Percentiles rank a stretch among this genome's conserved stretches.
Conservation (phyloP, 2,888 invertebrate genomes). For the Sisyra nigra region DNA sequence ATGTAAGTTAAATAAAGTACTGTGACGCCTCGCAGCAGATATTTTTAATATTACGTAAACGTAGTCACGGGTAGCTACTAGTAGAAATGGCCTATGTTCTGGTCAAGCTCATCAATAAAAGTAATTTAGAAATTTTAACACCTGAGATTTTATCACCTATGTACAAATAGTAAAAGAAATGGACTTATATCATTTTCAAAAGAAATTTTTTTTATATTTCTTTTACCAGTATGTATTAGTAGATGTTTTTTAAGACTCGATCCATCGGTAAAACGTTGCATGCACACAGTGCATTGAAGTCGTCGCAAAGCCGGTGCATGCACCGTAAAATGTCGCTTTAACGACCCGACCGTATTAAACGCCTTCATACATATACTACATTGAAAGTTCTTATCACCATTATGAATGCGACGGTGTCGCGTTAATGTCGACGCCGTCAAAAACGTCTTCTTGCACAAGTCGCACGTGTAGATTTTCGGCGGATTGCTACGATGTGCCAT, state of each 20-base stretch:
- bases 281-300: conserved; percentile 27
- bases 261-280: conserved; percentile 27
- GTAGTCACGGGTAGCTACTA: too few species aligned
- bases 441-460: conserved; percentile 15
- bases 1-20: too few species aligned
- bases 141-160: too few species aligned
- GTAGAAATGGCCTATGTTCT: too few species aligned
- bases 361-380: conserved; percentile 10
- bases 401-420: conserved; percentile 16
- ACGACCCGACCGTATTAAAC: conserved; percentile 15
- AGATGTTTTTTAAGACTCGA: conserved; percentile 26
- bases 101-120: too few species aligned
- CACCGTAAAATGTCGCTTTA: conserved; percentile 26
- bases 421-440: conserved; percentile 13
- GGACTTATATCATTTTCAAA: too few species aligned
- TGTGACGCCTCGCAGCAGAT: too few species aligned
- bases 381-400: conserved; percentile 13
- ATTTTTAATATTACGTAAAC: too few species aligned
- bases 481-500: conserved; percentile 11
- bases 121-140: too few species aligned
- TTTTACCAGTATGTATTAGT: conserved; percentile 26
- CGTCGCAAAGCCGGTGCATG: conserved; percentile 28
- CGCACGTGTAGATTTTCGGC: conserved; percentile 11
- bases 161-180: too few species aligned
- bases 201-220: too few species aligned